Evolutionary conservation across 1,140 invertebrate genomes (phyloP).

Genomic region (Armadillidium nasatum): DNA sequence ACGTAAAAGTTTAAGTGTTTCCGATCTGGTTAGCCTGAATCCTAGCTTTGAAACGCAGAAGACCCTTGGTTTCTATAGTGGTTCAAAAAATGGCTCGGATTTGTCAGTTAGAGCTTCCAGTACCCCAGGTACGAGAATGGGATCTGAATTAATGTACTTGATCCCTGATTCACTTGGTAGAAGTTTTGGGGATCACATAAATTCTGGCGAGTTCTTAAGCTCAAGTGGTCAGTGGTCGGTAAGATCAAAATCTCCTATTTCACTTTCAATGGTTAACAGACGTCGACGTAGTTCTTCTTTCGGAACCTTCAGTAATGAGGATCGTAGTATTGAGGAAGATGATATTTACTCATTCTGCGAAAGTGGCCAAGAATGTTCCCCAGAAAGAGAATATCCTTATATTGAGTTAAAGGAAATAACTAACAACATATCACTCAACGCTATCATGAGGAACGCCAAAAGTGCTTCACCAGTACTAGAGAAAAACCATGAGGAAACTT

Average conservation of each 20-base stretch:
- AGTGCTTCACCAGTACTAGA: background rate
- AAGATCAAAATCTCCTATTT: background rate
- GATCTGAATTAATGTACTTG: background rate
- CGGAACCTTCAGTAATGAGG: background rate
- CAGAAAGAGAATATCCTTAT: background rate
- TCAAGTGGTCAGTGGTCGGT: background rate
- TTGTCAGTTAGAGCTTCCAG: background rate
- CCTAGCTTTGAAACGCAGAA: background rate
- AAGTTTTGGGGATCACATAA: background rate
- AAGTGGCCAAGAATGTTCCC: background rate
- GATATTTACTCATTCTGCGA: background rate
- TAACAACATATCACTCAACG: background rate
- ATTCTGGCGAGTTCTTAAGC: background rate
- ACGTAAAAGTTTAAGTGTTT: background rate
- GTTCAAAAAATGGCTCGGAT: background rate
- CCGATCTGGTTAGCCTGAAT: background rate
- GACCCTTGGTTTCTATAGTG: background rate
- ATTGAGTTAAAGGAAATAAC: background rate
- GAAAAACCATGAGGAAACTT: background rate
- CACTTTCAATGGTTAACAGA: background rate
- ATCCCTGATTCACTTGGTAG: background rate
- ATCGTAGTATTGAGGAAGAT: background rate
- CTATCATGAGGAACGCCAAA: too few relatives aligned
- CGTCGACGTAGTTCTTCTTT: background rate
- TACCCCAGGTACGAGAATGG: background rate